Base-by-base conservation (phyloP, 2,113 vertebrate genomes). In the Eira barbara region DNA sequence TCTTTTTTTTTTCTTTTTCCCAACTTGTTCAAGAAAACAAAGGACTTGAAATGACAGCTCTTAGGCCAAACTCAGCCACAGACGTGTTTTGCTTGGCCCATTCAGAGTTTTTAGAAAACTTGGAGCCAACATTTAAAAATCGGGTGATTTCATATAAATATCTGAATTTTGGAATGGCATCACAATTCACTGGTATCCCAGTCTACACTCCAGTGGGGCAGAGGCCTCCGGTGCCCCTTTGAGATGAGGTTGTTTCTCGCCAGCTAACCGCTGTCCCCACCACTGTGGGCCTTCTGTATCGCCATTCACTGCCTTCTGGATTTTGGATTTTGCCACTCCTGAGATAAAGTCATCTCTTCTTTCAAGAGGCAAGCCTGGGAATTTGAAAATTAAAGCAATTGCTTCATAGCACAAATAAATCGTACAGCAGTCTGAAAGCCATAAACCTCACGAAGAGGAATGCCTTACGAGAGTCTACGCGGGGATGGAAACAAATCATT, bases 301-400 rank as follows among this genome's bases (percentile, higher is more conserved):
- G 17, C 29, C 39, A 8, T 69, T 36, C 31, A 3, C 11, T 78
- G 25, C 34, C 31, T 92, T 42, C 42, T 83, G 87, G 79, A 29
- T 71, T 55, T 39, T 20, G 25, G 59, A 59, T 59, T 73, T 90
- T 65, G 47, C 42, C 71, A 42, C 25, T 47, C 76, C 47, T 91
- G 52, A 95, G 81, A 84, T 82, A 82, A 89, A 95, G 27, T 36
- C 29, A 61, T 84, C 79, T 94, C 85, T 97, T n/a, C 73, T 94
- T 87, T 93, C 39, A 92, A 95, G 94, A 96, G 42, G 47, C 3
- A 55, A 88, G 52, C 67, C 29, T 23, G 42, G 49, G 52, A 65
- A 80, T 55, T 52, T 87, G 87, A 63, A 97, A 69, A 27, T 57
- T n/a, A 23, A 63, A 81, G 57, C 49, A 59, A 36, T 78, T 85